A percentile compares a stretch with the other conserved stretches of the same genome.
Evolutionary conservation across 2,113 vertebrate genomes (phyloP).

Genomic region (Catharus minimus): DNA sequence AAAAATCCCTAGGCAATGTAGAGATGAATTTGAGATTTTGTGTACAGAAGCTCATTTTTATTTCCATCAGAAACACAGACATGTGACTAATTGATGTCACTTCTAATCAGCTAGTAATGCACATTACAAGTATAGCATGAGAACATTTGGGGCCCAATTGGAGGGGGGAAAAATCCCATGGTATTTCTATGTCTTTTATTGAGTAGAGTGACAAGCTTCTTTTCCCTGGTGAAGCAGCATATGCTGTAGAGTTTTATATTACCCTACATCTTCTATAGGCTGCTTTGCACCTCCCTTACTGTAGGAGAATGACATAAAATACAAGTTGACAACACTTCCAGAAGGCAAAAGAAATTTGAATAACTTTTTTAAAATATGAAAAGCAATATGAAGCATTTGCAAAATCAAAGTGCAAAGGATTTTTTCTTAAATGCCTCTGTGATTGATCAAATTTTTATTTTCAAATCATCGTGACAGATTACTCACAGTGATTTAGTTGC

Average conservation of each 20-base stretch:
- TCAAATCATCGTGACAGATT: not conserved
- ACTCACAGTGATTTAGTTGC: not conserved
- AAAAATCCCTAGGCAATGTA: constrained; percentile 85
- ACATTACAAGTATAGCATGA: constrained; percentile 54
- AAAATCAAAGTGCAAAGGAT: not conserved
- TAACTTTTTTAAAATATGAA: not conserved
- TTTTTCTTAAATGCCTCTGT: not conserved
- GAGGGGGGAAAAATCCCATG: constrained; percentile 24
- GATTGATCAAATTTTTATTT: not conserved
- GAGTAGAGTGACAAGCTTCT: constrained; percentile 44
- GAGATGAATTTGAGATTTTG: constrained; percentile 87
- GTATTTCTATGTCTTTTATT: constrained; percentile 52
- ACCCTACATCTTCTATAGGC: not conserved
- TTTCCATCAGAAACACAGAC: constrained; percentile 81
- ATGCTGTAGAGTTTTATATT: constrained; percentile 34
- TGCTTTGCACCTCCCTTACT: not conserved
- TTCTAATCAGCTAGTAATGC: constrained; percentile 72
- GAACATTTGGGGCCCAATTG: constrained; percentile 56
- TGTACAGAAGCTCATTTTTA: constrained; percentile 81
- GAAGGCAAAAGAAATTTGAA: not conserved
- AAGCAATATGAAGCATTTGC: not conserved
- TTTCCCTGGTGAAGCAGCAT: constrained; percentile 18
- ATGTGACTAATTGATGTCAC: constrained; percentile 79
- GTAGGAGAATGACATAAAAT: not conserved
- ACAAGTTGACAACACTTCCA: not conserved